These are phyloP conservation scores for Zaprionus taronus DNA, from an alignment of 1,140 invertebrate genomes.

Conservation along the genomic window DNA sequence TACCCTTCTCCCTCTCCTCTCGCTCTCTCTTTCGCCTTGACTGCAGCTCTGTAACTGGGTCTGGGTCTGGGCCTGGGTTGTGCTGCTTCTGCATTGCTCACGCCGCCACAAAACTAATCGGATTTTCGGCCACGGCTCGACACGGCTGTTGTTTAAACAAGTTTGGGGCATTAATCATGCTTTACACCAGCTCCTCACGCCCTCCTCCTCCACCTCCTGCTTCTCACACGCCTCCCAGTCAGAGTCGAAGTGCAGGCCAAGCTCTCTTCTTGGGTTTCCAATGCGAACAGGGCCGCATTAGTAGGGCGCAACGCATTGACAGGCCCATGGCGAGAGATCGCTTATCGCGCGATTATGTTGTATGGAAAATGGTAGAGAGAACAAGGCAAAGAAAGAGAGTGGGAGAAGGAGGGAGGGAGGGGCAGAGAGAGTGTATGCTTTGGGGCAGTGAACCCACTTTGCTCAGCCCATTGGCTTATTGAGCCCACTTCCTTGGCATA, in stretches of 20 bases:
- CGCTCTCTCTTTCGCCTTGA: slow-evolving; percentile 36
- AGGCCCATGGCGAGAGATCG: slow-evolving; percentile 66
- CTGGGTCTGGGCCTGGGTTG: slow-evolving; percentile 25
- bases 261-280: slow-evolving; percentile 8
- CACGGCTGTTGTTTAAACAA: slow-evolving; percentile 77
- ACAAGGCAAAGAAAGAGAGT: not conserved
- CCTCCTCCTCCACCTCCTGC: slow-evolving; percentile 29
- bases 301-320: slow-evolving; percentile 74
- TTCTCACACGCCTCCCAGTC: not conserved
- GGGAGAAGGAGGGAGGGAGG: not conserved
- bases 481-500: slow-evolving; percentile 45
- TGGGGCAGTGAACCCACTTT: slow-evolving; percentile 59
- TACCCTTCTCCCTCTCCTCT: not conserved
- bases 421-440: not conserved
- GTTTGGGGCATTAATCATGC: slow-evolving; percentile 80
- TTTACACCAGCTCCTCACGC: slow-evolving; percentile 62
- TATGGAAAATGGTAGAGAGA: slow-evolving; percentile 53
- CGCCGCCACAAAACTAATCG: slow-evolving; percentile 70
- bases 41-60: slow-evolving; percentile 14
- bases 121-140: slow-evolving; percentile 78
- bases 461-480: slow-evolving; percentile 20
- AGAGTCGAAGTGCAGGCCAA: not conserved
- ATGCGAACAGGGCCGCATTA: slow-evolving; percentile 56
- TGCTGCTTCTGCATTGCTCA: slow-evolving; percentile 45
- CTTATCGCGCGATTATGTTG: slow-evolving; percentile 79